A percentile compares a stretch with the other conserved stretches of the same genome.
Evolutionary conservation across 2,797 vertebrate species (phyloP).

Genomic region (Cyprinodon diabolis): DNA sequence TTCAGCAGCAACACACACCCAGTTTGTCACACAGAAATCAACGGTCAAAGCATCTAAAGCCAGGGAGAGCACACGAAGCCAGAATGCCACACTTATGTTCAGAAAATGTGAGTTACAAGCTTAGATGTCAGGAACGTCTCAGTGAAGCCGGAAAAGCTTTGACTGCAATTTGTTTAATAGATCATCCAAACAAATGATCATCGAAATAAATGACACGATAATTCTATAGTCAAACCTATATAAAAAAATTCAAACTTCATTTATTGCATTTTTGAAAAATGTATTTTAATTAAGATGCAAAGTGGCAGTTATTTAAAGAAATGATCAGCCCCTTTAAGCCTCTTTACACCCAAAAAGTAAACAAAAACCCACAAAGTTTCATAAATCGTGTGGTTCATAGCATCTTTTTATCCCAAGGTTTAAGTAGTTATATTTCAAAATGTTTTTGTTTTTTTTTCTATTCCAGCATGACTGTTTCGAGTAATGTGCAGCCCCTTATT

Average conservation of each 20-base stretch:
- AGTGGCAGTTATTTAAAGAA: not conserved
- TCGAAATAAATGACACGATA: too few species aligned
- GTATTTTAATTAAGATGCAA: not conserved
- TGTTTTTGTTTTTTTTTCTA: not conserved
- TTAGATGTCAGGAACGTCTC: constrained; percentile 21
- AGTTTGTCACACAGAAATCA: constrained; percentile 21
- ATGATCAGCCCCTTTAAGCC: not conserved
- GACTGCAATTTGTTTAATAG: not conserved
- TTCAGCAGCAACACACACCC: constrained; percentile 31
- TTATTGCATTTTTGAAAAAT: not conserved
- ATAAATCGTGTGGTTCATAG: not conserved
- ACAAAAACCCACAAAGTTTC: not conserved
- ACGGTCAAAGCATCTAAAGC: not conserved
- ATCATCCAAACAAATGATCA: not conserved
- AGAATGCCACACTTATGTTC: constrained; percentile 7
- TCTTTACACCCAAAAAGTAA: not conserved
- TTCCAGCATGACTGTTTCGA: not conserved
- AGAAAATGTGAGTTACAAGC: constrained; percentile 33
- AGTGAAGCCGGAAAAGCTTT: not conserved
- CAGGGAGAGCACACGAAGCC: not conserved
- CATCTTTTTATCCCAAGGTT: not conserved
- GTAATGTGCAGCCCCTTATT: not conserved
- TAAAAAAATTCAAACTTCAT: not conserved
- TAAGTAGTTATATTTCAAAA: not conserved
- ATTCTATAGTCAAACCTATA: not conserved